phyloP scores from a whole-genome alignment of 2,113 vertebrate species.

The Lophius piscatorius region DNA sequence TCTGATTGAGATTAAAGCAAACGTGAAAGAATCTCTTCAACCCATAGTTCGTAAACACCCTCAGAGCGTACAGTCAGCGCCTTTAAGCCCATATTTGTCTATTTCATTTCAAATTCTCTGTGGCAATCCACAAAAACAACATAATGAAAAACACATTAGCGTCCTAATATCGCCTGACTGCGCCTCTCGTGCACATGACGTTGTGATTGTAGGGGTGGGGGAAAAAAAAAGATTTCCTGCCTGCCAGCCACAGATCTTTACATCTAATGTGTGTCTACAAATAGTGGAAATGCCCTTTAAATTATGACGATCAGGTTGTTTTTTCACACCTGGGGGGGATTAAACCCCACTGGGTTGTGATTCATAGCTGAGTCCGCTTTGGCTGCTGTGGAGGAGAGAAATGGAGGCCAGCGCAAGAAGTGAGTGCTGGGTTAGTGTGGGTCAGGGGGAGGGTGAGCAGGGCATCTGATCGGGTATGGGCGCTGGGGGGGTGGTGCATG shows the following conservation, averaged over 20 bases:
- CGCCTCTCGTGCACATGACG: no score
- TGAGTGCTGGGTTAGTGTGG: conserved; percentile 37
- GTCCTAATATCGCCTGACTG: no score
- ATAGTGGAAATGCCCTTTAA: background rate
- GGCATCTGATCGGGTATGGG: conserved; percentile 3
- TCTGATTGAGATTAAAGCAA: no score
- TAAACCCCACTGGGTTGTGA: conserved; percentile 33
- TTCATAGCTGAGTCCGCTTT: conserved; percentile 17
- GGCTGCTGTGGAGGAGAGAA: conserved; percentile 10
- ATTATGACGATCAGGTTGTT: conserved; percentile 26
- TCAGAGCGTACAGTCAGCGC: no score
- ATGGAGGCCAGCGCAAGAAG: conserved; percentile 37
- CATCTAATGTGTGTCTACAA: background rate
- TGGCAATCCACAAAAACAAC: no score
- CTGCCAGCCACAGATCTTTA: background rate
- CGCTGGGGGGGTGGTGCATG: background rate
- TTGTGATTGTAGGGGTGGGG: no score
- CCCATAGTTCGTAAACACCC: no score
- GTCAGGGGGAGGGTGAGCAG: conserved; percentile 22
- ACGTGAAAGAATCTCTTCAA: no score
- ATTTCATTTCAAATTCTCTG: no score
- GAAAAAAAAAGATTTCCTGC: background rate
- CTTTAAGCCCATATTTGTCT: no score
- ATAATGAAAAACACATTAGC: no score
- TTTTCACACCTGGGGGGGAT: conserved; percentile 19